Percentiles rank a stretch among this genome's conserved stretches.
Evolutionary conservation across 2,113 vertebrate genomes (phyloP).

Genomic region (Heptranchias perlo): DNA sequence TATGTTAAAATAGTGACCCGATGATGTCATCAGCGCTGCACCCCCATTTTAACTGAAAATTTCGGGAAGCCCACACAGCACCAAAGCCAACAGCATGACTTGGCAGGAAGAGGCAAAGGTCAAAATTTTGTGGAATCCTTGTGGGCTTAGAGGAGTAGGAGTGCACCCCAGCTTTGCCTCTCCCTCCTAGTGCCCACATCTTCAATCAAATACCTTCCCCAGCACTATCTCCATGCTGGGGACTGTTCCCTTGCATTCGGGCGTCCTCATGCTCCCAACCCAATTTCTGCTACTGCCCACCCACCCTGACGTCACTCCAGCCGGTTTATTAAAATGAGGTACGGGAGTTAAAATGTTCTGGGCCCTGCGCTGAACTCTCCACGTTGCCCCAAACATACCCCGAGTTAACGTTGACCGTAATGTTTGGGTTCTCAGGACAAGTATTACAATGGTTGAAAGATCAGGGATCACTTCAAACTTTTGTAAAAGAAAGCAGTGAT

Average conservation of each 20-base stretch:
- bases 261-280: neutral
- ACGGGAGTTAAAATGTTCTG: neutral
- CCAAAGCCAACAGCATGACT: neutral
- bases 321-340: neutral
- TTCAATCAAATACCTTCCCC: neutral
- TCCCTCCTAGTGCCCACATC: neutral
- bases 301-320: neutral
- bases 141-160: neutral
- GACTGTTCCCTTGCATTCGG: neutral
- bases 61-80: neutral
- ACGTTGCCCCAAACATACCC: neutral
- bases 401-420: neutral
- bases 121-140: neutral
- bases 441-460: neutral
- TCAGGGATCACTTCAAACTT: neutral
- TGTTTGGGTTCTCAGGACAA: neutral
- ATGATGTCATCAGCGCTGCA: neutral
- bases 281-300: neutral
- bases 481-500: neutral
- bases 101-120: neutral
- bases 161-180: neutral
- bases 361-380: neutral
- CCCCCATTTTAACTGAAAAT: neutral
- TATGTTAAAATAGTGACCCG: neutral
- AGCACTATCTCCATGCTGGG: neutral